Conservation (phyloP, 2,113 vertebrate species). For the Anthoscopus minutus region DNA sequence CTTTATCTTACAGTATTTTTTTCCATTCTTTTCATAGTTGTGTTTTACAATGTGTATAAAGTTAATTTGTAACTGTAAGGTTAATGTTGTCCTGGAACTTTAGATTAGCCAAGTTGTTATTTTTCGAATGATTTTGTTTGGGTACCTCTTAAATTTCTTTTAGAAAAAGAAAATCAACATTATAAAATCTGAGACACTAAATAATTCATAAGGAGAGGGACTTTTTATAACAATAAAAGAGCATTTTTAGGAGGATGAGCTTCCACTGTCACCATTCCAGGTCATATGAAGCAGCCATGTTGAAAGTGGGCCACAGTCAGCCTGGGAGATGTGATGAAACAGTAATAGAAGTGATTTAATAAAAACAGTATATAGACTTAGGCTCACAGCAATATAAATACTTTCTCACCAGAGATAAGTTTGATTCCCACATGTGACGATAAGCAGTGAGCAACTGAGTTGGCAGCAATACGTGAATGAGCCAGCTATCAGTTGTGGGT, state of each 20-base stretch:
- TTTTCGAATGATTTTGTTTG: not conserved
- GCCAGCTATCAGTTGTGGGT: not conserved
- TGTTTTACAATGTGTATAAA: constrained; percentile 49
- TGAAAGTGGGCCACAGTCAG: not conserved
- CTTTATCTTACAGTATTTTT: constrained; percentile 46
- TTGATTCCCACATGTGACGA: not conserved
- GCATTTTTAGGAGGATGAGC: not conserved
- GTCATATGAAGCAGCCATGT: not conserved
- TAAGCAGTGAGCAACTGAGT: not conserved
- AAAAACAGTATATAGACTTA: not conserved
- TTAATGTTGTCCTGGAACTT: not conserved
- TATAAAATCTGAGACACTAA: not conserved
- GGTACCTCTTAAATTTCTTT: not conserved
- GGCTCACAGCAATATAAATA: not conserved
- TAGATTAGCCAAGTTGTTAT: not conserved
- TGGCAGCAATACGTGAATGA: not conserved
- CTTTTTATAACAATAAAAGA: not conserved
- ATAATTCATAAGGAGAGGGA: constrained; percentile 18
- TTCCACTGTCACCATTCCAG: not conserved
- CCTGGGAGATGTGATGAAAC: not conserved
- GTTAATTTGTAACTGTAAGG: constrained; percentile 44
- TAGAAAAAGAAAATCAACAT: not conserved
- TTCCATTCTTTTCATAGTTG: constrained; percentile 43
- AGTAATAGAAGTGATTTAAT: not conserved
- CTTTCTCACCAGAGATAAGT: not conserved